Conservation (phyloP, 1,140 invertebrate species). For the Drosophila ficusphila region DNA sequence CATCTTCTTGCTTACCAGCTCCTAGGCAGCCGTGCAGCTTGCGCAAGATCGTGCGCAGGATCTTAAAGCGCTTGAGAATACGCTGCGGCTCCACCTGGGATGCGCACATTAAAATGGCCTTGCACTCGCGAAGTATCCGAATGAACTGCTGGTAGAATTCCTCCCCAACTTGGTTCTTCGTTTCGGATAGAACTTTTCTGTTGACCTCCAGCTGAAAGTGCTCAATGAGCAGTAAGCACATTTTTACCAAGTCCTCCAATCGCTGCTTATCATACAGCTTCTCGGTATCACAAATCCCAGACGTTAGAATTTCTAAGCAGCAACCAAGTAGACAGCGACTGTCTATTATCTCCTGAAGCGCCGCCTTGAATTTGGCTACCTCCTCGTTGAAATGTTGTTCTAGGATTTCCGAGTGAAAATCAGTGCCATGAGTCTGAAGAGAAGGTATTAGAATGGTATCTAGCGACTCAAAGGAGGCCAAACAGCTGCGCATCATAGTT, state of each 20-base stretch:
- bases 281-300: slow-evolving; percentile 38
- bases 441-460: slow-evolving; percentile 77
- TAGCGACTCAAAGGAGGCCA: slow-evolving; percentile 79
- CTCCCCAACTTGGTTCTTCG: slow-evolving; percentile 5
- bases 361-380: slow-evolving; percentile 63
- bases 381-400: slow-evolving; percentile 81
- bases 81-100: slow-evolving; percentile 65
- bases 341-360: slow-evolving; percentile 74
- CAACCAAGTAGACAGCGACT: slow-evolving; percentile 60
- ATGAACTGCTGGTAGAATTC: slow-evolving; percentile 66
- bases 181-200: slow-evolving; percentile 33
- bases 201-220: slow-evolving; percentile 71
- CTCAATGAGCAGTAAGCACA: slow-evolving; percentile 60
- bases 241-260: slow-evolving; percentile 61
- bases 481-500: slow-evolving; percentile 71
- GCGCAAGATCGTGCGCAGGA: slow-evolving; percentile 61
- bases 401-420: slow-evolving; percentile 67
- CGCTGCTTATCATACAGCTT: slow-evolving; percentile 56
- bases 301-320: slow-evolving; percentile 59
- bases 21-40: slow-evolving; percentile 56
- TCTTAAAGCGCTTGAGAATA: slow-evolving; percentile 78
- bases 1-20: not conserved
- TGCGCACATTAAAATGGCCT: slow-evolving; percentile 72
- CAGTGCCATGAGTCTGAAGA: slow-evolving; percentile 50
- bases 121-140: slow-evolving; percentile 69